Base-by-base conservation (phyloP, 2,797 vertebrate genomes). In the Xerus rutilus region DNA sequence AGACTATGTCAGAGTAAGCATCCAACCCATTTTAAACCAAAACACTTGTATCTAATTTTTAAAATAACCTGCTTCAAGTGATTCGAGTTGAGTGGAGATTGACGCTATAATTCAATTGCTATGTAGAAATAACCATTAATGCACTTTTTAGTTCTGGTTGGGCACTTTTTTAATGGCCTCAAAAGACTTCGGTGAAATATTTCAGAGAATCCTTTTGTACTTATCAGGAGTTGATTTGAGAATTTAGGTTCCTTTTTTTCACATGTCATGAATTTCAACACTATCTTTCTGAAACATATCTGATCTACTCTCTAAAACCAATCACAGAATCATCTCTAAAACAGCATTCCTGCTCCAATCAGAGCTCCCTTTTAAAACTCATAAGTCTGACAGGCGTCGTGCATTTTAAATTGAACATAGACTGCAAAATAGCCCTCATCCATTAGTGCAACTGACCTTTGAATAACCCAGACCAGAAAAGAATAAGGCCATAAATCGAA, bases 171-270 rank as follows among this genome's bases (percentile, higher is more conserved):
- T 94, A 96, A 94, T 91, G 67, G 83, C 78, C 64, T 96, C 91
- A 95, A 83, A 97, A 96, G 96, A 62, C 84, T 93, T 86, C 45
- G 57, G 81, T 95, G 84, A 97, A 97, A 94, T 97, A 96, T 94
- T 97, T 97, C 89, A 94, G 84, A 59, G 72, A 95, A 65, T 90
- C 52, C 82, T 94, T 96, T 96, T 91, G 85, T 94, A 95, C 89
- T 96, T 96, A 94, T 70, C 84, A 91, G 88, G 72, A 95, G 82
- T 96, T 88, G 76, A 72, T 94, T 93, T 94, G 81, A 95, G 76
- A 96, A 96, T 69, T 70, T 88, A 73, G 89, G 8, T 85, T 62
- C 45, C 32, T 91, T 94, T 89, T 95, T 93, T 88, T 78, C 69
- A 84, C n/a, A 85, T 74, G 28, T 83, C 83, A 86, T 94, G 77